These are phyloP conservation scores for Brachionus angularis DNA, from an alignment of 1,140 invertebrate species.

Conservation along the genomic window DNA sequence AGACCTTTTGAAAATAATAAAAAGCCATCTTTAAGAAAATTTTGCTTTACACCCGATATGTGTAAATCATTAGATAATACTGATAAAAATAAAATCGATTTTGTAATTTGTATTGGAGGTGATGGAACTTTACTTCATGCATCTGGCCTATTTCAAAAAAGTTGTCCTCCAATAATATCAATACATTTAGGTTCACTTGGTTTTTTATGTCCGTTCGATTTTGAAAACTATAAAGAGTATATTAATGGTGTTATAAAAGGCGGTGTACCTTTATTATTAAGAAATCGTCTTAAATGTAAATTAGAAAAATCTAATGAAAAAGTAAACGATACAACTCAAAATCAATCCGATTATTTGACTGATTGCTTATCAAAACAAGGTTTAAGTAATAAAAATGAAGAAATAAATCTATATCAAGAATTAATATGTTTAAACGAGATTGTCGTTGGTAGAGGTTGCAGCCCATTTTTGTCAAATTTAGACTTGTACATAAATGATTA, in stretches of 20 bases:
- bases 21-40: constrained; percentile 20
- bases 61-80: constrained; percentile 5
- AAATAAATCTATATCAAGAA: too few relatives aligned
- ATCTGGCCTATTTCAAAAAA: constrained; percentile 75
- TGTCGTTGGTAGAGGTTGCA: constrained; percentile 86
- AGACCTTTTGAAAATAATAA: not conserved
- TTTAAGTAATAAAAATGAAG: too few relatives aligned
- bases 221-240: constrained; percentile 28
- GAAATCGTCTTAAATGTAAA: constrained; percentile 37
- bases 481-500: constrained; percentile 90
- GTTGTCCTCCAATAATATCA: constrained; percentile 41
- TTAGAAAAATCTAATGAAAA: constrained; percentile 14
- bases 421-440: constrained; percentile 77
- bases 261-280: constrained; percentile 18
- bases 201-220: constrained; percentile 41
- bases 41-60: not conserved
- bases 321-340: not conserved
- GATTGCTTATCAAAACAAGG: not conserved
- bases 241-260: constrained; percentile 39
- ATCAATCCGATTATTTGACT: not conserved
- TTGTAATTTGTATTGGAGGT: constrained; percentile 89
- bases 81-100: constrained; percentile 65
- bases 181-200: constrained; percentile 41
- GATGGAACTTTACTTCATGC: constrained; percentile 94
- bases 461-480: constrained; percentile 88